These are phyloP conservation scores for Hoplostethus mediterraneus DNA, from an alignment of 2,797 vertebrate species.

Conservation along the genomic window DNA sequence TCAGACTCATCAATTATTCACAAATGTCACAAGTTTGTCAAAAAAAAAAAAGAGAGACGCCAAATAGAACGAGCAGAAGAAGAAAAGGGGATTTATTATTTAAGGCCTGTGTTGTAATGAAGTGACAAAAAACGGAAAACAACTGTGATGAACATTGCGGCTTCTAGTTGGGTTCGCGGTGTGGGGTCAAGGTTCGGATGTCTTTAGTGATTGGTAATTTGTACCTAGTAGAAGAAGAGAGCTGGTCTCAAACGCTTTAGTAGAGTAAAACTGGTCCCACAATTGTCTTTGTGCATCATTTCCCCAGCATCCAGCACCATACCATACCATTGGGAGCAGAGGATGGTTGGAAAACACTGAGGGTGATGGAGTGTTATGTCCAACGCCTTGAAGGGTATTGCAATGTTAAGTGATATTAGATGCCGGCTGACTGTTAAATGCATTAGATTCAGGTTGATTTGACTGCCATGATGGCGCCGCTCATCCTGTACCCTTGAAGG, in stretches of 20 bases:
- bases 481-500: slow-evolving; percentile 53
- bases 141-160: background rate
- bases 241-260: background rate
- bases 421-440: slow-evolving; percentile 52
- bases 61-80: slow-evolving; percentile 22
- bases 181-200: background rate
- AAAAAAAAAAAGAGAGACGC: background rate
- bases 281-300: background rate
- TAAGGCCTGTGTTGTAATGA: slow-evolving; percentile 29
- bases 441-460: slow-evolving; percentile 53
- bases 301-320: background rate
- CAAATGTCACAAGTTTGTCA: slow-evolving; percentile 8
- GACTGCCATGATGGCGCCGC: slow-evolving; percentile 33
- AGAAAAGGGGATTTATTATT: slow-evolving; percentile 33
- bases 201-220: background rate
- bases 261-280: background rate
- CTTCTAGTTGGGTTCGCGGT: background rate
- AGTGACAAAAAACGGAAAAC: background rate
- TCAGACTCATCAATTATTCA: slow-evolving; percentile 62
- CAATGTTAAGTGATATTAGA: slow-evolving; percentile 74
- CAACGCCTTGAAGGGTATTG: slow-evolving; percentile 51
- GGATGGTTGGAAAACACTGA: slow-evolving; percentile 1
- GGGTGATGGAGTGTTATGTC: slow-evolving; percentile 21
- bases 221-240: too few relatives aligned
- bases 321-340: slow-evolving; percentile 1